phyloP scores from a whole-genome alignment of 2,797 vertebrate genomes.

The Ceryle rudis region DNA sequence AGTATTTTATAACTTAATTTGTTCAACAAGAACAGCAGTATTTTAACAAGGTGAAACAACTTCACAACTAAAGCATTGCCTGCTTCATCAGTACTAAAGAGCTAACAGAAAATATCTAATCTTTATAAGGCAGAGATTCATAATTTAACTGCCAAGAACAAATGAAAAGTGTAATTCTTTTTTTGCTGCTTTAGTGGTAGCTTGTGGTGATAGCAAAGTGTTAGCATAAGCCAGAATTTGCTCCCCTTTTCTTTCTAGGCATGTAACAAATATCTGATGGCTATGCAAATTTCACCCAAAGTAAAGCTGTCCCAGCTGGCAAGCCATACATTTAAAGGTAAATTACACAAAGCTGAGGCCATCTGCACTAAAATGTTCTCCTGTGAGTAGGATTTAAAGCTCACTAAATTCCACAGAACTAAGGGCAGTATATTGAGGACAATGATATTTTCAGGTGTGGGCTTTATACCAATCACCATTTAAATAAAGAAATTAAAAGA shows the following conservation, averaged over 20 bases:
- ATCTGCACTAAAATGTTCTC: constrained; percentile 53
- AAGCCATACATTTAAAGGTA: constrained; percentile 69
- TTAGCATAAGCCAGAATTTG: constrained; percentile 54
- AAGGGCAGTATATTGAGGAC: constrained; percentile 17
- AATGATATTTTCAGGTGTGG: background rate
- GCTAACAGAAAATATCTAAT: constrained; percentile 26
- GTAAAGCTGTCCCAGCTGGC: constrained; percentile 66
- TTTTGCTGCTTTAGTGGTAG: constrained; percentile 41
- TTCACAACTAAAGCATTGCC: constrained; percentile 59
- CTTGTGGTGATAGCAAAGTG: constrained; percentile 29
- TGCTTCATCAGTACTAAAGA: constrained; percentile 39
- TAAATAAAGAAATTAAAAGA: background rate
- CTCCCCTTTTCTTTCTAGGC: constrained; percentile 67
- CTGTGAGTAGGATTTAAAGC: constrained; percentile 53
- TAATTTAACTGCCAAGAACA: constrained; percentile 36
- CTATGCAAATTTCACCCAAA: constrained; percentile 67
- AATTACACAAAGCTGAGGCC: constrained; percentile 53
- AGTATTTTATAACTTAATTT: constrained; percentile 70
- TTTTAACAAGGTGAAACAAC: constrained; percentile 72
- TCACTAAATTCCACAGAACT: constrained; percentile 18
- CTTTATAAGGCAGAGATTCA: constrained; percentile 35
- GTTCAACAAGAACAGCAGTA: constrained; percentile 48
- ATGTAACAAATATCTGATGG: constrained; percentile 67
- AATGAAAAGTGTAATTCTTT: constrained; percentile 35
- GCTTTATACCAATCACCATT: background rate